Conservation (phyloP, 2,888 invertebrate genomes). For the Cantharis flavilabris region DNA sequence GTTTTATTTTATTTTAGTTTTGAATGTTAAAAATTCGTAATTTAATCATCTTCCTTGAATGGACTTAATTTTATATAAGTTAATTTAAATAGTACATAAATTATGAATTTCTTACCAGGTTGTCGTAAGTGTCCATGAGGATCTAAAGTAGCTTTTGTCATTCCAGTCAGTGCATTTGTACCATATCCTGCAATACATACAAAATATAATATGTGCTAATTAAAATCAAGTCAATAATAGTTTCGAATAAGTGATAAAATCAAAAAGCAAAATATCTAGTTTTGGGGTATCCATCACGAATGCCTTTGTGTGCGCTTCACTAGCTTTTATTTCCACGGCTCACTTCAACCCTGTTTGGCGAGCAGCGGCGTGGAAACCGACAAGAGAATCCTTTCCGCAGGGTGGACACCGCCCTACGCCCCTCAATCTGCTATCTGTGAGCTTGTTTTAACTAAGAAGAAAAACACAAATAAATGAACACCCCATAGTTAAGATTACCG, state of each 20-base stretch:
- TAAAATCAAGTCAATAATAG: constrained; percentile 6
- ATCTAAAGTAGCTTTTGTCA: constrained; percentile 84
- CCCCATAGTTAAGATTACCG: neutral
- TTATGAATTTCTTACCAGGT: constrained; percentile 69
- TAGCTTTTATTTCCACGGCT: constrained; percentile 53
- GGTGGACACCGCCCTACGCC: constrained; percentile 34
- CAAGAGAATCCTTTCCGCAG: constrained; percentile 57
- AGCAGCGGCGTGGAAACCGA: constrained; percentile 52
- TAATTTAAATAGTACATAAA: neutral
- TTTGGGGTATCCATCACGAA: constrained; percentile 25
- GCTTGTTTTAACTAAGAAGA: constrained; percentile 23
- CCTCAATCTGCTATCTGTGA: constrained; percentile 20
- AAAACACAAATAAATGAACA: constrained; percentile 20
- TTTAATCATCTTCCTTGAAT: neutral
- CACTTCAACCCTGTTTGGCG: constrained; percentile 51
- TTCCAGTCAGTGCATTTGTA: constrained; percentile 76
- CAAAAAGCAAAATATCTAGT: constrained; percentile 24
- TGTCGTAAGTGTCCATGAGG: constrained; percentile 88
- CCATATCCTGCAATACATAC: constrained; percentile 77
- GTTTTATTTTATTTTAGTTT: too few species aligned
- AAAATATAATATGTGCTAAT: constrained; percentile 10
- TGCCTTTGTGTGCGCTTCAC: constrained; percentile 43
- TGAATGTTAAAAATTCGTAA: too few species aligned
- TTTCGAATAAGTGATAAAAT: constrained; percentile 12
- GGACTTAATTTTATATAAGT: neutral